phyloP scores from a whole-genome alignment of 2,113 vertebrate species.

The Hyperoodon ampullatus region DNA sequence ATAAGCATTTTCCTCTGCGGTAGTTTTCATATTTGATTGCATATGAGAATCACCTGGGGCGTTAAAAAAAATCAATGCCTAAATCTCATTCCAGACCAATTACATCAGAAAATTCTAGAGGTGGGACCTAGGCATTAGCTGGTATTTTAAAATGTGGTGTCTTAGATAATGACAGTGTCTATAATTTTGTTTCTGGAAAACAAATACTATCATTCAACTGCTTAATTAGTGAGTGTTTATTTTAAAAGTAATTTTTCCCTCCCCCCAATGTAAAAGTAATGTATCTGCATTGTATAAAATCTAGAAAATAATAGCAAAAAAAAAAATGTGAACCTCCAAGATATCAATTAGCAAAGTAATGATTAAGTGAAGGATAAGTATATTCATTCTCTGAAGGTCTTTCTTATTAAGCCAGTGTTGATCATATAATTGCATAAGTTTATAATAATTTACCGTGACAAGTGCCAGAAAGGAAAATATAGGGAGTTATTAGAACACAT shows the following conservation, averaged over 20 bases:
- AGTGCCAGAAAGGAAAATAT: background rate
- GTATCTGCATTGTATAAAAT: background rate
- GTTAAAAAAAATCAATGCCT: background rate
- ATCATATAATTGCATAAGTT: background rate
- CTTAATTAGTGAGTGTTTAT: background rate
- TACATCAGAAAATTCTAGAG: slow-evolving; percentile 1
- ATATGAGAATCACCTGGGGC: background rate
- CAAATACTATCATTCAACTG: background rate
- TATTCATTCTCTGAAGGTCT: background rate
- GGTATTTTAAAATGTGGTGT: background rate
- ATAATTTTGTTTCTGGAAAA: slow-evolving; percentile 27
- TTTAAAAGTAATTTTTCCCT: slow-evolving; percentile 27
- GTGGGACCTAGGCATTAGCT: background rate
- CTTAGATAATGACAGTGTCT: slow-evolving; percentile 1
- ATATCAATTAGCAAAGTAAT: background rate
- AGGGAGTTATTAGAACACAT: background rate
- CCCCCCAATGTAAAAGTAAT: background rate
- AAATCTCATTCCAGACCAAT: slow-evolving; percentile 22
- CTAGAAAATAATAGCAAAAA: background rate
- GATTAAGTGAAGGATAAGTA: background rate
- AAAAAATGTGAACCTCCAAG: background rate
- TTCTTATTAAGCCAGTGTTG: background rate
- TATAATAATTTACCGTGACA: background rate
- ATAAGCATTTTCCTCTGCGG: background rate
- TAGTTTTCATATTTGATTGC: background rate